phyloP scores from a whole-genome alignment of 2,797 vertebrate genomes.

The Ibycter americanus region DNA sequence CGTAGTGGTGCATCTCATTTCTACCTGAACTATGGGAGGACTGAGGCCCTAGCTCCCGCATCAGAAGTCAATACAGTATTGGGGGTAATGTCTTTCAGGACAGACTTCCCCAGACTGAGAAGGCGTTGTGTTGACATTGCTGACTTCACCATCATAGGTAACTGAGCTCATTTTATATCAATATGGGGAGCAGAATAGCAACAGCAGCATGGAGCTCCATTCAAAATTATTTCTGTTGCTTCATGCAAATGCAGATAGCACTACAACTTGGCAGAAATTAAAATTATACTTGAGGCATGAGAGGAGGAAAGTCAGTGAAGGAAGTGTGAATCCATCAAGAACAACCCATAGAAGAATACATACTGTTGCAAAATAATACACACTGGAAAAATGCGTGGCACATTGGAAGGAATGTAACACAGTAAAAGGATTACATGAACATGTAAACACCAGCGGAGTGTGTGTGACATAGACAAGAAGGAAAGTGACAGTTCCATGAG shows the following conservation, averaged over 20 bases:
- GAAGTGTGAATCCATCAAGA: not conserved
- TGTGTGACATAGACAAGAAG: not conserved
- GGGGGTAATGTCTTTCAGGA: not conserved
- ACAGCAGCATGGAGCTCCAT: not conserved
- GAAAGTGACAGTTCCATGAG: not conserved
- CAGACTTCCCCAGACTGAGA: not conserved
- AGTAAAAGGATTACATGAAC: not conserved
- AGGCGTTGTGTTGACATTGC: rapidly evolving
- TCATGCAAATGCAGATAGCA: not conserved
- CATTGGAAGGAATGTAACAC: not conserved
- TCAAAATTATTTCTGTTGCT: not conserved
- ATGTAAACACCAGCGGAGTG: not conserved
- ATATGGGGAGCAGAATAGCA: not conserved
- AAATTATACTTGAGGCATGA: not conserved
- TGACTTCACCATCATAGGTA: not conserved
- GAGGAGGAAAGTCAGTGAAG: not conserved
- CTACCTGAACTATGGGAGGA: not conserved
- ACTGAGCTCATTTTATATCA: not conserved
- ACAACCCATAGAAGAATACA: not conserved
- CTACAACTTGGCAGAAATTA: not conserved
- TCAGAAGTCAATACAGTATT: not conserved
- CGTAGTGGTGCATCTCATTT: not conserved
- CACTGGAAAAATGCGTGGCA: not conserved
- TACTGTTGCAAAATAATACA: not conserved
- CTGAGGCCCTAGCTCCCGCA: not conserved